These are phyloP conservation scores for Cephalopterus ornatus DNA, from an alignment of 2,113 vertebrate species.

Conservation along the genomic window DNA sequence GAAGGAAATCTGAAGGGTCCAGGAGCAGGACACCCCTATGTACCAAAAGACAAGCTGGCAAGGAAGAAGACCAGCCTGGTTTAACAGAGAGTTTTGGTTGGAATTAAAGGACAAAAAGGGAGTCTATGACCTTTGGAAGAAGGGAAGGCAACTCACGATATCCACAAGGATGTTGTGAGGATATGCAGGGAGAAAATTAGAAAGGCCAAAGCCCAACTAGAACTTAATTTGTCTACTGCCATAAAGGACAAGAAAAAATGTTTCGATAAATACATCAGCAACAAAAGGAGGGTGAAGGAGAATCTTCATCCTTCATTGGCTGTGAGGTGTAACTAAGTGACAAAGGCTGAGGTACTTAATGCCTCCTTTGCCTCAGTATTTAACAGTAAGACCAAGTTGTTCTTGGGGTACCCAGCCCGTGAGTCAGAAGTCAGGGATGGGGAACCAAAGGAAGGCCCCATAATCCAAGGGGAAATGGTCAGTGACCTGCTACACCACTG, in stretches of 20 bases:
- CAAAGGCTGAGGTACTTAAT: background rate
- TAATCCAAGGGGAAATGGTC: background rate
- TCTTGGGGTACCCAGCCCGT: background rate
- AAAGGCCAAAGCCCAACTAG: background rate
- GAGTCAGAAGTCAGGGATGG: background rate
- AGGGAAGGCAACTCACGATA: background rate
- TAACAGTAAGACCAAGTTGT: background rate
- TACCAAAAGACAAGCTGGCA: background rate
- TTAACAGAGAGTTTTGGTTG: background rate
- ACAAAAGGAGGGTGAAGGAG: background rate
- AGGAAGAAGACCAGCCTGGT: background rate
- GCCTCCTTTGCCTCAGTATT: background rate
- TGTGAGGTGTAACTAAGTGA: background rate
- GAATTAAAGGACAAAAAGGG: background rate
- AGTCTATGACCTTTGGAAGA: background rate
- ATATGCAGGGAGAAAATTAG: background rate
- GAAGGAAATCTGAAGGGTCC: background rate
- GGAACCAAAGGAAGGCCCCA: background rate
- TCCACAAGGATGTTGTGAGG: background rate
- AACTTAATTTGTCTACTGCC: background rate
- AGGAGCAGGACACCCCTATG: background rate
- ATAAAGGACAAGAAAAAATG: background rate
- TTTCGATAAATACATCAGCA: background rate
- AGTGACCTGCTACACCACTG: background rate
- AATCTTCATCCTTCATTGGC: background rate